Conservation (phyloP, 2,113 vertebrate species). For the Equus przewalskii region DNA sequence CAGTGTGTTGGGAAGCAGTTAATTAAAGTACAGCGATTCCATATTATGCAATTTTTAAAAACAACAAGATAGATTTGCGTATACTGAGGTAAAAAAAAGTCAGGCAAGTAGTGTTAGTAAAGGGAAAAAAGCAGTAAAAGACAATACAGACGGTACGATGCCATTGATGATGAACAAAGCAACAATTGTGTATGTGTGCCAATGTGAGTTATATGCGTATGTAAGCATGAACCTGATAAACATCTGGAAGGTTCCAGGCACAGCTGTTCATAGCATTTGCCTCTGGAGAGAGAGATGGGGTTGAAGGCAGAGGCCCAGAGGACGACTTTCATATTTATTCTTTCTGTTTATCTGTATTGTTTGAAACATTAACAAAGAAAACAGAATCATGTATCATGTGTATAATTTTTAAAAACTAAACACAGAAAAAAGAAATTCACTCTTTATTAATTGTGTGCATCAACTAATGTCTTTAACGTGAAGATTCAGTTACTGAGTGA, state of each 20-base stretch:
- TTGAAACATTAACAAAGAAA: background rate
- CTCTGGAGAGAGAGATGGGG: background rate
- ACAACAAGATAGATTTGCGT: background rate
- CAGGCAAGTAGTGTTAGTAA: background rate
- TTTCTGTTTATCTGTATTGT: background rate
- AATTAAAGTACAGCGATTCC: background rate
- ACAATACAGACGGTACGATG: background rate
- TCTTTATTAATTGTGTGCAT: background rate
- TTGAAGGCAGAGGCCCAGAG: background rate
- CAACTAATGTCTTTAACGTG: background rate
- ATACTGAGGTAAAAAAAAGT: background rate
- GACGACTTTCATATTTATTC: background rate
- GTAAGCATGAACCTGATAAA: background rate
- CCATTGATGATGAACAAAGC: background rate
- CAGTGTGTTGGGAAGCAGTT: background rate
- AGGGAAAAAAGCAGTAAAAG: background rate
- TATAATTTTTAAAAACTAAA: background rate
- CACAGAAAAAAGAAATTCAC: background rate
- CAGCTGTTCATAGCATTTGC: fast-evolving
- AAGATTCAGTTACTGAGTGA: background rate
- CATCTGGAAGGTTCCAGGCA: background rate
- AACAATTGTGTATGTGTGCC: background rate
- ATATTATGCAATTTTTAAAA: background rate
- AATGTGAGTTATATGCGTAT: fast-evolving
- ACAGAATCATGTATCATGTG: background rate